Conservation (phyloP, 2,113 vertebrate genomes). For the Rallus limicola region DNA sequence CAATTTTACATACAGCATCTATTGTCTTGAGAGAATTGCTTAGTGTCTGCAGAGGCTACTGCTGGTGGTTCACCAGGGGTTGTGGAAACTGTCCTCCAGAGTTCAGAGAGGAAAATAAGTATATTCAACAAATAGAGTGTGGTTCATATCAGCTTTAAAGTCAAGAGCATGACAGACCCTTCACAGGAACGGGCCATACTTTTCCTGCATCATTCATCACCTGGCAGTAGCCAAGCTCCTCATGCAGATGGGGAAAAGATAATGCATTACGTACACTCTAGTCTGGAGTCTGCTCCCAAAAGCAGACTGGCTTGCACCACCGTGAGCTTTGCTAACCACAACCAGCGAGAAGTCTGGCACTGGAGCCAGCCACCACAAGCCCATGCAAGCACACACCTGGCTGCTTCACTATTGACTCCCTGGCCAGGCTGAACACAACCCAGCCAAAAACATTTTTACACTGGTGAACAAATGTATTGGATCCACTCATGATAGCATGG, state of each 20-base stretch:
- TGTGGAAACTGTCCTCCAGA: background rate
- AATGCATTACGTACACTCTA: rapidly evolving
- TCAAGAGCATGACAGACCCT: background rate
- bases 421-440: background rate
- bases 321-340: background rate
- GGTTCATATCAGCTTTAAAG: background rate
- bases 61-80: background rate
- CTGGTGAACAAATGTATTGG: background rate
- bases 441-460: background rate
- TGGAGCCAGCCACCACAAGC: background rate
- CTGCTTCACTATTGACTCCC: background rate
- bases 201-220: background rate
- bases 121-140: background rate
- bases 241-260: background rate
- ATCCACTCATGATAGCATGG: background rate
- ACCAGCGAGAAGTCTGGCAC: background rate
- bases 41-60: background rate
- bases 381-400: too few species aligned
- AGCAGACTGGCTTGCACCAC: background rate
- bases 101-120: background rate
- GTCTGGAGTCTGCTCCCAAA: background rate
- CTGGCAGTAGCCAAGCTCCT: background rate
- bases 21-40: background rate
- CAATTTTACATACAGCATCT: background rate
- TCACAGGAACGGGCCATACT: background rate